Conservation (phyloP, 1,140 invertebrate genomes). For the Macrosteles quadrilineatus region DNA sequence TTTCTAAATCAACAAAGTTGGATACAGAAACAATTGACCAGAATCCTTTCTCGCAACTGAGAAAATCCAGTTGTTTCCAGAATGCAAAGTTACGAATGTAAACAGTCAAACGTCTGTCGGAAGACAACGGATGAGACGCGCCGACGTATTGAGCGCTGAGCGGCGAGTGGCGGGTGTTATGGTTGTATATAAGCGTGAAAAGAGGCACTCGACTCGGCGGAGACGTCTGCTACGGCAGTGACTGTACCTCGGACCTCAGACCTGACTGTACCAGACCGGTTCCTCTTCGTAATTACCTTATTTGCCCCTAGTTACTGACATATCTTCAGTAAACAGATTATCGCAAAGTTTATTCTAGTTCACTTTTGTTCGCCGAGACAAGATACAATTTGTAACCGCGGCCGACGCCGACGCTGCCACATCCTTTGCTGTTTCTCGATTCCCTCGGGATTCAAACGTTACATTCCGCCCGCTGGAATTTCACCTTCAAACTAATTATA, state of each 20-base stretch:
- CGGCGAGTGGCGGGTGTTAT: neutral
- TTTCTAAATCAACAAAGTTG: no score
- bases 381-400: slow-evolving; percentile 9
- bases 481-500: slow-evolving; percentile 9
- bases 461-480: slow-evolving; percentile 1
- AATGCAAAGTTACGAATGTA: no score
- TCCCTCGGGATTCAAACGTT: neutral
- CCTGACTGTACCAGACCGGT: slow-evolving; percentile 12
- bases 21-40: no score
- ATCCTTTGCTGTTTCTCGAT: neutral
- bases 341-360: slow-evolving; percentile 26
- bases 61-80: no score
- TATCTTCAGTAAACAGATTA: slow-evolving; percentile 31
- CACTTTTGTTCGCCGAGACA: slow-evolving; percentile 13
- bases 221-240: neutral
- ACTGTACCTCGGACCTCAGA: neutral
- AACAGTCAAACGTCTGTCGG: no score
- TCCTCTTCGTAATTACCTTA: slow-evolving; percentile 25
- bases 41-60: no score
- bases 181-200: slow-evolving; percentile 23
- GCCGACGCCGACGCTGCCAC: no score
- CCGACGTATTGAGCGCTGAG: no score
- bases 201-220: neutral
- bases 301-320: slow-evolving; percentile 31
- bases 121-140: no score